phyloP scores from a whole-genome alignment of 2,797 vertebrate genomes.

The Clarias fuscus region DNA sequence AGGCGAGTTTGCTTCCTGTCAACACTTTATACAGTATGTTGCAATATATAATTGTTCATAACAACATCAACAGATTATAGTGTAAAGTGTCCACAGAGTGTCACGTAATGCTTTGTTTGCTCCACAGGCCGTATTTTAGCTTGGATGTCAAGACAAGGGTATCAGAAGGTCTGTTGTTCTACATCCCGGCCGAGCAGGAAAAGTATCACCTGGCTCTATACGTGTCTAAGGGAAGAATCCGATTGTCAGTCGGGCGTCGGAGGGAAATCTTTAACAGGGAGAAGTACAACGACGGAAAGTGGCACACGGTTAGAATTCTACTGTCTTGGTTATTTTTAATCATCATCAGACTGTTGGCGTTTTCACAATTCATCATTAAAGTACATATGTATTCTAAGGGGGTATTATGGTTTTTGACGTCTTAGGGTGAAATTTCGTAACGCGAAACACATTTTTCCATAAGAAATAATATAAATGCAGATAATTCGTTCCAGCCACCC shows the following conservation, averaged over 20 bases:
- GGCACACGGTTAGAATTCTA: slow-evolving; percentile 85
- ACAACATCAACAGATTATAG: not conserved
- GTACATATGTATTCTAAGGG: not conserved
- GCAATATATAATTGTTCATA: too few species aligned
- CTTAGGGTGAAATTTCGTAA: too few species aligned
- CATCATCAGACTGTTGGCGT: too few species aligned
- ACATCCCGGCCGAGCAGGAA: slow-evolving; percentile 70
- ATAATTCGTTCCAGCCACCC: too few species aligned
- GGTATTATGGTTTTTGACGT: too few species aligned
- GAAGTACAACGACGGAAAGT: slow-evolving; percentile 87
- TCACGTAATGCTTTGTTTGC: not conserved
- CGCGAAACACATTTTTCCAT: too few species aligned
- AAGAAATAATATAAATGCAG: too few species aligned
- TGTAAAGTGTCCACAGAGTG: not conserved
- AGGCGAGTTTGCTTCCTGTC: slow-evolving; percentile 71
- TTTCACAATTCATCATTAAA: not conserved
- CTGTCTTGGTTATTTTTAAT: not conserved
- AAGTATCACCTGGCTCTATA: slow-evolving; percentile 81
- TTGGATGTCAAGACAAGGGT: slow-evolving; percentile 82
- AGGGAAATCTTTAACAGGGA: slow-evolving; percentile 83
- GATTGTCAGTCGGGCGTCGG: slow-evolving; percentile 77
- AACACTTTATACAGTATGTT: not conserved
- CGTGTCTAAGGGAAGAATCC: slow-evolving; percentile 84
- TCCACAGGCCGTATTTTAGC: slow-evolving; percentile 81
- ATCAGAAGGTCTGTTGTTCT: slow-evolving; percentile 83